phyloP scores from a whole-genome alignment of 2,888 invertebrate genomes.

The Ophion ventricosus region DNA sequence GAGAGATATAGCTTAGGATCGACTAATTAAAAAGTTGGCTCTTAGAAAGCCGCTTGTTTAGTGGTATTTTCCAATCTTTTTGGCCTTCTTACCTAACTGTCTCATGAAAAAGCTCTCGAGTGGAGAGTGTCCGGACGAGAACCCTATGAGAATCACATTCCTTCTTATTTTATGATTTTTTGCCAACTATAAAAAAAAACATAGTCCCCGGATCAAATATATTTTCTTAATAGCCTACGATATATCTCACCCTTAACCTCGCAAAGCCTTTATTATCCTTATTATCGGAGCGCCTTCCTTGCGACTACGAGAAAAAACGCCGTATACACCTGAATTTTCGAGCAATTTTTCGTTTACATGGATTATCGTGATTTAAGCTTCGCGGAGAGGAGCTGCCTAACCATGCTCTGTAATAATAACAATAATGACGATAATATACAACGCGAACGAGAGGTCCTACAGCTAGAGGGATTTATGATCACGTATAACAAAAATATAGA shows the following conservation, averaged over 20 bases:
- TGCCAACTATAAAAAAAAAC: conserved; percentile 15
- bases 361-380: conserved; percentile 57
- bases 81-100: conserved; percentile 35
- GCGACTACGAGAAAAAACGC: conserved; percentile 44
- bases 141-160: conserved; percentile 28
- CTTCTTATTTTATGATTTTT: conserved; percentile 17
- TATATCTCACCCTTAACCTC: conserved; percentile 52
- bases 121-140: conserved; percentile 24
- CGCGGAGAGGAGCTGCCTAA: conserved; percentile 2
- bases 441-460: conserved; percentile 20
- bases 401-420: conserved; percentile 35
- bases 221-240: conserved; percentile 21
- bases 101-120: conserved; percentile 27
- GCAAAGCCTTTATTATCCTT: conserved; percentile 65
- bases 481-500: neutral
- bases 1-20: conserved; percentile 59
- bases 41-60: conserved; percentile 71
- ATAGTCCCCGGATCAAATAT: conserved; percentile 15
- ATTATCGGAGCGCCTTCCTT: conserved; percentile 59
- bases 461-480: neutral
- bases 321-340: conserved; percentile 58
- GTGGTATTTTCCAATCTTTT: conserved; percentile 12
- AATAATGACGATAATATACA: conserved; percentile 31
- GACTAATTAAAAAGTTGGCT: conserved; percentile 77
- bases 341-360: conserved; percentile 65